Evolutionary conservation across 1,140 invertebrate species (phyloP).

Genomic region (Phenacoccus solenopsis): DNA sequence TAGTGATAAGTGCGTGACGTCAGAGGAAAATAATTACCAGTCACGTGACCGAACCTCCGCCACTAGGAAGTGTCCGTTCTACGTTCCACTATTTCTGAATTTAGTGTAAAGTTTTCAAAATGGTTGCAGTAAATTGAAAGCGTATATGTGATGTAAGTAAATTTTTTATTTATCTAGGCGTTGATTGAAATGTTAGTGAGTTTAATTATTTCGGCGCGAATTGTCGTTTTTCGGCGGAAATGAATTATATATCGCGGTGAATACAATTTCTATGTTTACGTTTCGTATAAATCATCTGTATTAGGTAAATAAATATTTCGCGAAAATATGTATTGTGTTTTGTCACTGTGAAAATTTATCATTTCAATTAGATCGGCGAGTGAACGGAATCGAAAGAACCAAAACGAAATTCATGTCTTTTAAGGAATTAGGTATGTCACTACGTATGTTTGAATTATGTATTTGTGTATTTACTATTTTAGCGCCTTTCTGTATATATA

Average conservation of each 20-base stretch:
- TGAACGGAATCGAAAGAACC: not conserved
- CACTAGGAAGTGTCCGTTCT: not conserved
- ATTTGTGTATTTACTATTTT: not conserved
- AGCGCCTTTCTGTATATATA: not conserved
- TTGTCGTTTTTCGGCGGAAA: not conserved
- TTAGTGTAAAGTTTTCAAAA: not conserved
- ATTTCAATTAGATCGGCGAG: not conserved
- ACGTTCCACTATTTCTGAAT: not conserved
- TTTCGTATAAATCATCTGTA: not conserved
- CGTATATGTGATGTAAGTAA: constrained; percentile 9
- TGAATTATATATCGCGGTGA: not conserved
- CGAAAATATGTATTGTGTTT: not conserved
- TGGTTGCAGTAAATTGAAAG: constrained; percentile 7
- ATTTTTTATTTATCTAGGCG: constrained; percentile 6
- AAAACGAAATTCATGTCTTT: constrained; percentile 14
- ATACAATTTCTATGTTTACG: not conserved
- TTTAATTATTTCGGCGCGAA: not conserved
- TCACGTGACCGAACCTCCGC: not conserved
- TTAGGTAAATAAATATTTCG: constrained; percentile 1
- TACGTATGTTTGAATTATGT: not conserved
- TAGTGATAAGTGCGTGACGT: not conserved
- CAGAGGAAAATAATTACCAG: not conserved
- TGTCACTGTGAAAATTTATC: not conserved
- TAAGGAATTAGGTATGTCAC: not conserved
- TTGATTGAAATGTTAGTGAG: not conserved